Evolutionary conservation across 2,888 invertebrate species (phyloP), one percentile per base, ranked within the genome.

Genomic region (Auanema freiburgensis): DNA sequence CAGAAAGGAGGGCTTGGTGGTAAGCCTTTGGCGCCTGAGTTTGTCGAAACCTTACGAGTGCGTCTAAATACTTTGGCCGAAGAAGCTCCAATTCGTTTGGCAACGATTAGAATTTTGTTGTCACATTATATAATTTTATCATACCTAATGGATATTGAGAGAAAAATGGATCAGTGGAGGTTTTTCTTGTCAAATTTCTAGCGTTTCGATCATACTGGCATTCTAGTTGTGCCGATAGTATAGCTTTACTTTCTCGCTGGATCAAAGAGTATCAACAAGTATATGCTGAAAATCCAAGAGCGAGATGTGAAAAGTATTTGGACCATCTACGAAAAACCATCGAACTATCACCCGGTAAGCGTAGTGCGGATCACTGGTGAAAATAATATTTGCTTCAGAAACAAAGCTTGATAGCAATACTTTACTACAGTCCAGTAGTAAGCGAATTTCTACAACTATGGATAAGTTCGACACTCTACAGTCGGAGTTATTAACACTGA

Each of bases 191-290:
- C n/a, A n/a, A n/a, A n/a, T 46, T 46, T 3, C 46, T 6, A 46
- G 46, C 6, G 3, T 3, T 5, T 3, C 16, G 46, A 21, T 18
- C 46, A 46, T 46, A 10, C 4, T 5, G 16, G 46, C 10, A 23
- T 60, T 71, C 55, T 63, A 71, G 69, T 62, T 65, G 67, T 56
- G 77, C 79, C 41, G 77, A 78, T 59, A 74, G 74, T 53, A 68
- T 77, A 25, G 65, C 76, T 57, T 66, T 77, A 46, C 65, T 79
- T 46, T 70, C 77, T 11, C 73, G 80, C 33, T 80, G 79, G 78
- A 72, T 79, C 50, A 74, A 75, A 63, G 76, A 77, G 62, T 72
- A 77, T 67, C 66, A 65, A 18, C 76, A 77, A 58, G 46, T 75
- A 55, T 67, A 69, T 52, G 74, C 71, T 24, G 76, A 77, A 64